Conservation (phyloP, 2,113 vertebrate species). For the Uria lomvia region DNA sequence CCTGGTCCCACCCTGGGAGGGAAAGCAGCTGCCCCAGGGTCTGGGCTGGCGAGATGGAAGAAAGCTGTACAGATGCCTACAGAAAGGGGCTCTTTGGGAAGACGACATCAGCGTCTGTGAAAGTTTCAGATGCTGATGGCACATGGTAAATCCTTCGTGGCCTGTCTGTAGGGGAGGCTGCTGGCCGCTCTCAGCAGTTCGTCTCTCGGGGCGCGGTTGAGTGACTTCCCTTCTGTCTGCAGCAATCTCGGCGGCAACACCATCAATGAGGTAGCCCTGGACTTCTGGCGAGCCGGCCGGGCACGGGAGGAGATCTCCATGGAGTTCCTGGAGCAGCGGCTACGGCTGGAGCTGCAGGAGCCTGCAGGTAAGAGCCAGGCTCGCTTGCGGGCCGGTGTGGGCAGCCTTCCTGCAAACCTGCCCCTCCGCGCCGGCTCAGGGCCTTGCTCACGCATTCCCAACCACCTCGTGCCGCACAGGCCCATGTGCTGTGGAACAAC, state of each 20-base stretch:
- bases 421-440: accelerated
- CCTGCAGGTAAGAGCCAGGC: conserved; percentile 72
- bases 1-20: neutral
- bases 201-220: accelerated
- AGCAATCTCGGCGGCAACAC: conserved; percentile 87
- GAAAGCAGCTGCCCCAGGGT: neutral
- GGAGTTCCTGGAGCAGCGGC: conserved; percentile 84
- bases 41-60: neutral
- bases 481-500: accelerated
- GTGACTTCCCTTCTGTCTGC: neutral
- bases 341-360: conserved; percentile 77
- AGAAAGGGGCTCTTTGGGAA: neutral
- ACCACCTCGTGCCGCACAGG: accelerated
- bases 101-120: neutral
- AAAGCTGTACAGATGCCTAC: neutral
- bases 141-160: neutral
- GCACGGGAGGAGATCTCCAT: conserved; percentile 87
- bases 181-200: neutral
- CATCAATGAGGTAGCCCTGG: conserved; percentile 87
- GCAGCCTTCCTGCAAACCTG: neutral
- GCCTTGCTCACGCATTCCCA: accelerated
- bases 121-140: neutral
- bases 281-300: conserved; percentile 85
- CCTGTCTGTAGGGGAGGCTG: neutral
- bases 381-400: accelerated